These are phyloP conservation scores for Parapristionchus giblindavisi DNA, from an alignment of 2,888 invertebrate species.

Conservation along the genomic window DNA sequence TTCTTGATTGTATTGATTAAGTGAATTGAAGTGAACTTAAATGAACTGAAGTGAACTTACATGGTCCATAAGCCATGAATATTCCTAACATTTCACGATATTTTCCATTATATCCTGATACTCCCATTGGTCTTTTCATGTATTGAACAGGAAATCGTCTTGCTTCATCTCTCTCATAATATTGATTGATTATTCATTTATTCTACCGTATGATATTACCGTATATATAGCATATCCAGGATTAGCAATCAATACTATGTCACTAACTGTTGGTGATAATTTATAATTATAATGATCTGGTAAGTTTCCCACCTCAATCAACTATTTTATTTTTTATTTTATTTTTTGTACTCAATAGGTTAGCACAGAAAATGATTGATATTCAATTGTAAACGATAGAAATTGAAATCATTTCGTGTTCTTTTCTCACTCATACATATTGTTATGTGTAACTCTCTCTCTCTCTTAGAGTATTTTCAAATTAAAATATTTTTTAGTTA, in stretches of 20 bases:
- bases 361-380: too few relatives aligned
- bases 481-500: too few relatives aligned
- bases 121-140: constrained; percentile 1
- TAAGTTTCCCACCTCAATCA: constrained; percentile 18
- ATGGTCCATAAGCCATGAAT: constrained; percentile 56
- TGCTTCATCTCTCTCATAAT: constrained; percentile 19
- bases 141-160: constrained; percentile 11
- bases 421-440: background rate
- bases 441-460: too few relatives aligned
- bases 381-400: too few relatives aligned
- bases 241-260: constrained; percentile 36
- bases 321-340: background rate
- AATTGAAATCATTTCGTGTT: too few relatives aligned
- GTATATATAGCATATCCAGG: constrained; percentile 47
- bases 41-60: constrained; percentile 39
- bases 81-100: constrained; percentile 54
- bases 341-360: too few relatives aligned
- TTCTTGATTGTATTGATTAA: too few relatives aligned
- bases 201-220: constrained; percentile 38
- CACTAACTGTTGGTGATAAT: constrained; percentile 33
- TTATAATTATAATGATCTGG: constrained; percentile 54
- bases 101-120: constrained; percentile 54
- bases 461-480: too few relatives aligned
- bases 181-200: background rate
- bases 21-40: background rate